Base-by-base conservation (phyloP, 2,113 vertebrate genomes). In the Psittacula cyanocephala region DNA sequence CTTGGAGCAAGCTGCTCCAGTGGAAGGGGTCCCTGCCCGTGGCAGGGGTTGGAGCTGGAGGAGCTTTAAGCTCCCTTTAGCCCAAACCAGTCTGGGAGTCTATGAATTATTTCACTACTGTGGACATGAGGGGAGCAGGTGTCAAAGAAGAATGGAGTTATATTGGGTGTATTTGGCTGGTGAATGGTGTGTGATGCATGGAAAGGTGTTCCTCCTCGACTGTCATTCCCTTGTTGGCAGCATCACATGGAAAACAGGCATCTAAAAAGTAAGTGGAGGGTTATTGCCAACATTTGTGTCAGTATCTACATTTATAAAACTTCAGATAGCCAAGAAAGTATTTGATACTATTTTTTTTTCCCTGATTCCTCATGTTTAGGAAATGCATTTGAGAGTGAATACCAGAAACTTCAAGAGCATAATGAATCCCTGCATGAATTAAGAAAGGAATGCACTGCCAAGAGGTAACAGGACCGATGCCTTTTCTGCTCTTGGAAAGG, bases 391-490 rank as follows among this genome's bases (percentile, higher is more conserved):
- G 98, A 98, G 47, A 90, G 94, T 62, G 98, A 99, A 89, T 98
- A 98, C 25, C 97, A 98, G 95, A 98, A 97, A 92, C 98, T 99
- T 94, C 98, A 98, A 80, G 98, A 98, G 59, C 98, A 99, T 92
- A 98, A 98, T 11, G 98, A 99, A 91, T 98, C 98, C 33, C 95
- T 99, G 89, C 97, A 97, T 64, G 99, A 98, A 92, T 84, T 98
- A 88, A 98, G 98, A 89, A 99, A 99, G 94, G 99, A 99, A 96
- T 99, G 99, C 86, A 98, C 99, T 44, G 99, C 99, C n/a, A 99
- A 99, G 98, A 99, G 99, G 99, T 99, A 98, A 98, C 95, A 85
- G 37, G 76, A 72, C 65, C 67, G 93, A 4, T 37, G 28, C 17
- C 83, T 43, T 9, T 92, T 65, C 44, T 76, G 17, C 7, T 15